Percentiles rank a stretch among this genome's conserved stretches.
These are phyloP conservation scores for Drosophila oshimai DNA, from an alignment of 1,140 invertebrate genomes.

Conservation along the genomic window DNA sequence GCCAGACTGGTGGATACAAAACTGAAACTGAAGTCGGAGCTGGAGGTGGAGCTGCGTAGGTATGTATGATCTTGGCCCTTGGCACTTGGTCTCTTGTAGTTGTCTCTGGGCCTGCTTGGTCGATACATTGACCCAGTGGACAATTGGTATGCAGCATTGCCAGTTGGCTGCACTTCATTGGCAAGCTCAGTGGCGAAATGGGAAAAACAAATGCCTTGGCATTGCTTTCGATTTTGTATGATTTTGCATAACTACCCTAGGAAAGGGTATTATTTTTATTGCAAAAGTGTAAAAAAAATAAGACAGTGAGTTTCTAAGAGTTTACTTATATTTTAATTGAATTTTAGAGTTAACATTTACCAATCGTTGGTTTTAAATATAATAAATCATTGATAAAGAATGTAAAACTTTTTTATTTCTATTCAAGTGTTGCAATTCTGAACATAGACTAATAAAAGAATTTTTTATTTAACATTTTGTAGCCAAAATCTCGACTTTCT, in stretches of 20 bases:
- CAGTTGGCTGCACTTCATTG: slow-evolving; percentile 35
- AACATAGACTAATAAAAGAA: no score
- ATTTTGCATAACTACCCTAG: not conserved
- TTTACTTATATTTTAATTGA: no score
- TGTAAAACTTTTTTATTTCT: no score
- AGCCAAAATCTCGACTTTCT: slow-evolving; percentile 21
- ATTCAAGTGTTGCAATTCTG: no score
- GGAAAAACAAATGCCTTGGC: slow-evolving; percentile 30
- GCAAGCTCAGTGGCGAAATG: slow-evolving; percentile 27
- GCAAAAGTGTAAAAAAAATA: no score
- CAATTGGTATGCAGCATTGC: slow-evolving; percentile 67
- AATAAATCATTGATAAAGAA: no score
- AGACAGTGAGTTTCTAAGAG: no score
- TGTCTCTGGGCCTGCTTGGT: slow-evolving; percentile 12
- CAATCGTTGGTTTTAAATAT: no score
- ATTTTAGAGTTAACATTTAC: no score
- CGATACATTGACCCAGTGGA: slow-evolving; percentile 75
- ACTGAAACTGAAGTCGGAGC: not conserved
- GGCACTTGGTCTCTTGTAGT: slow-evolving; percentile 22
- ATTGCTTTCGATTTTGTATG: slow-evolving; percentile 34
- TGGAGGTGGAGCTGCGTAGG: slow-evolving; percentile 4
- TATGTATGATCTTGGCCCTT: slow-evolving; percentile 23
- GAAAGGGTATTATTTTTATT: slow-evolving; percentile 25
- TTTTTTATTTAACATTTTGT: not conserved
- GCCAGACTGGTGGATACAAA: not conserved